Evolutionary conservation across 2,797 vertebrate species (phyloP).

Genomic region (Huso huso): DNA sequence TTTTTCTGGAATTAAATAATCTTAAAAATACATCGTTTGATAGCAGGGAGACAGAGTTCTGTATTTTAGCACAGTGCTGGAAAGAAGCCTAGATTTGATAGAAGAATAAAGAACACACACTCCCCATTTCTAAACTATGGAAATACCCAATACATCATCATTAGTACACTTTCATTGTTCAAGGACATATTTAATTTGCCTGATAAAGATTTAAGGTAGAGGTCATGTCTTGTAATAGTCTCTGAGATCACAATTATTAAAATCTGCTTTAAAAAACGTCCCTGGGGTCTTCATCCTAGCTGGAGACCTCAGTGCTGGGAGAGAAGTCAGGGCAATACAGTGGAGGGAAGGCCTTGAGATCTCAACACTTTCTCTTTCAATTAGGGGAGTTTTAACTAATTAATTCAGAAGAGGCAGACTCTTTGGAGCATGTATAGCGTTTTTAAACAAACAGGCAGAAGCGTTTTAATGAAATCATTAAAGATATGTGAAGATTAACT

Average conservation of each 20-base stretch:
- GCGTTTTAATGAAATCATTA: too few relatives aligned
- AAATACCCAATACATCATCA: constrained; percentile 22
- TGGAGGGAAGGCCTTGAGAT: constrained; percentile 27
- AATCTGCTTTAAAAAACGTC: constrained; percentile 26
- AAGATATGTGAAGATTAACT: too few relatives aligned
- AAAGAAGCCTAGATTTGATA: too few relatives aligned
- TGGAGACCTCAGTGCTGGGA: constrained; percentile 34
- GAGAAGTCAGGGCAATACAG: constrained; percentile 35
- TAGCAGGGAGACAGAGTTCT: too few relatives aligned
- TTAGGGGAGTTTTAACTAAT: constrained; percentile 30
- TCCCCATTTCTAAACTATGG: too few relatives aligned
- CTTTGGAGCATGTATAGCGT: not conserved
- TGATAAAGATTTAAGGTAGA: constrained; percentile 50
- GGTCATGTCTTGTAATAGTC: constrained; percentile 25
- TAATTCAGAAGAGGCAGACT: constrained; percentile 27
- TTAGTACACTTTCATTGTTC: constrained; percentile 56
- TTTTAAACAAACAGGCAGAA: too few relatives aligned
- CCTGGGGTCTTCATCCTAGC: constrained; percentile 20
- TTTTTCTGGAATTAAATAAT: too few relatives aligned
- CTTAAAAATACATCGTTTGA: too few relatives aligned
- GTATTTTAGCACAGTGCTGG: too few relatives aligned
- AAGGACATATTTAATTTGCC: constrained; percentile 61
- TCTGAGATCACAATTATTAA: constrained; percentile 54
- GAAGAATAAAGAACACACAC: too few relatives aligned
- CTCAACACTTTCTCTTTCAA: constrained; percentile 50